Evolutionary conservation across 2,888 invertebrate species (phyloP).

Genomic region (Dryomyza anilis): DNA sequence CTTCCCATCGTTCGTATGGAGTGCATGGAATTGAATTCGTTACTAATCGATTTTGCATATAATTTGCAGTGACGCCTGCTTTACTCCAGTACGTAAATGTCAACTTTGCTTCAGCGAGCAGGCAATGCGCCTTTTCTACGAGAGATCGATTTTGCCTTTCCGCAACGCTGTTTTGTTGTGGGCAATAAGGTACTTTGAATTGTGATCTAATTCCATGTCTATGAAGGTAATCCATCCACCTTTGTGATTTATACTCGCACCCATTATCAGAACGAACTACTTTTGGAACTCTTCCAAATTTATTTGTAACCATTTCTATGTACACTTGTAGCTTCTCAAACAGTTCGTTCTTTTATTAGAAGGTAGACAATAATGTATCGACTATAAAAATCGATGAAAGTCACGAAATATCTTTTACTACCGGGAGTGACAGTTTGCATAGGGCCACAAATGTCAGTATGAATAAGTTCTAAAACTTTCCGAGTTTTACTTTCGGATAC

Average conservation of each 20-base stretch:
- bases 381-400: too few species aligned
- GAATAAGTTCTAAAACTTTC: neutral
- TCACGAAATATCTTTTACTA: too few species aligned
- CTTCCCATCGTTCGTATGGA: constrained; percentile 9
- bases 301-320: too few species aligned
- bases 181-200: constrained; percentile 13
- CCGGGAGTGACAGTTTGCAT: too few species aligned
- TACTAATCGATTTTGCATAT: constrained; percentile 11
- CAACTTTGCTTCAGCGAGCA: neutral
- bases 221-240: too few species aligned
- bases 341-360: too few species aligned
- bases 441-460: too few species aligned
- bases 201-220: constrained; percentile 9
- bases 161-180: constrained; percentile 20
- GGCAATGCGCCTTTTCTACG: constrained; percentile 3
- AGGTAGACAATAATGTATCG: too few species aligned
- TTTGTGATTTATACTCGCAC: too few species aligned
- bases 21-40: neutral
- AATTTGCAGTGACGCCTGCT: constrained; percentile 10
- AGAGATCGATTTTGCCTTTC: constrained; percentile 13
- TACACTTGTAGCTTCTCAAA: too few species aligned
- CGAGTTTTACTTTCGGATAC: neutral
- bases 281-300: too few species aligned
- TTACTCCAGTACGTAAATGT: constrained; percentile 4
- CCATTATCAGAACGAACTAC: too few species aligned